These are phyloP conservation scores for Sebastes elongatus DNA, from an alignment of 2,797 vertebrate species.

Conservation along the genomic window DNA sequence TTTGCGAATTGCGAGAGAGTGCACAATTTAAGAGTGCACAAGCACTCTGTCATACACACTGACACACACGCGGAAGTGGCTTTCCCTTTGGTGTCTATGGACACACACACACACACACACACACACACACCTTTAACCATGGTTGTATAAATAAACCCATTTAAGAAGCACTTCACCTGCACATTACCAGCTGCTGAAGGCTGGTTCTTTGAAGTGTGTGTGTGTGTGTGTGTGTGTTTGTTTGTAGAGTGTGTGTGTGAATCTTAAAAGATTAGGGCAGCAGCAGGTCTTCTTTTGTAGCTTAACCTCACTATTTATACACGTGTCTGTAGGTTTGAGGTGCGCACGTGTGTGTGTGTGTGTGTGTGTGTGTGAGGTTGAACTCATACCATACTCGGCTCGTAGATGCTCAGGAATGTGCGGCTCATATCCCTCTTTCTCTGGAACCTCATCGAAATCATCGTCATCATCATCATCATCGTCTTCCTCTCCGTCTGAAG, in stretches of 20 bases:
- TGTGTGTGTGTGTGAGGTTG: not conserved
- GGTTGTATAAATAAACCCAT: conserved; percentile 24
- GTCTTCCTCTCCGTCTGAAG: conserved; percentile 64
- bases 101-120: not conserved
- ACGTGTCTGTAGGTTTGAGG: conserved; percentile 37
- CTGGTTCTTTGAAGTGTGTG: conserved; percentile 23
- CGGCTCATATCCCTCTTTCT: conserved; percentile 95
- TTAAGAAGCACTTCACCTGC: conserved; percentile 18
- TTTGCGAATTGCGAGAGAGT: no score
- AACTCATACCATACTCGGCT: conserved; percentile 88
- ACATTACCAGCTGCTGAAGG: conserved; percentile 16
- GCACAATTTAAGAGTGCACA: no score
- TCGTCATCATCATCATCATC: conserved; percentile 81
- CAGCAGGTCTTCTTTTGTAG: conserved; percentile 71
- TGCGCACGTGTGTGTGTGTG: not conserved
- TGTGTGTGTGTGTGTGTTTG: conserved; percentile 3
- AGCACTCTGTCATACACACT: not conserved
- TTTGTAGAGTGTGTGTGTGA: conserved; percentile 8
- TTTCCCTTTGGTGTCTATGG: no score
- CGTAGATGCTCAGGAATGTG: conserved; percentile 90
- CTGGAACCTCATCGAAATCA: conserved; percentile 93
- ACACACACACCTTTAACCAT: not conserved
- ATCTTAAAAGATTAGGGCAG: conserved; percentile 46
- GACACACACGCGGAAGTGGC: not conserved
- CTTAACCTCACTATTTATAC: conserved; percentile 56